Evolutionary conservation across 1,140 invertebrate genomes (phyloP), one percentile per base, ranked within the genome.

Genomic region (Listronotus oregonensis): DNA sequence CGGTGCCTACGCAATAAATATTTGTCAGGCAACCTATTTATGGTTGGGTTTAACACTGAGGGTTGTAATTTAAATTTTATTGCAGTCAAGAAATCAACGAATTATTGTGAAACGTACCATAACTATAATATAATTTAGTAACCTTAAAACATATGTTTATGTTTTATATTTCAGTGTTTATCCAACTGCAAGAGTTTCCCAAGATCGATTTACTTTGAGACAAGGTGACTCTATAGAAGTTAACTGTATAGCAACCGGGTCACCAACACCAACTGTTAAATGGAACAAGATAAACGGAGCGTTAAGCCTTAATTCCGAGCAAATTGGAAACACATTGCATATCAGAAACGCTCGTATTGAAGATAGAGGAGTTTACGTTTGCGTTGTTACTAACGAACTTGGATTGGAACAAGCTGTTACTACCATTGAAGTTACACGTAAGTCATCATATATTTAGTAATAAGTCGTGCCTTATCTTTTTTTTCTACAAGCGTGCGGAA

Each of bases 351-450:
- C 88, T 0, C 85, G 86, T 70, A 83, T 92, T 21, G 82, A 82
- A 12, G 94, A 97, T 78, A 81, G 90, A 47, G 94, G 93, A 21
- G 81, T 89, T 9, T 96, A 95, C 72, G 77, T 90, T 7, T 96
- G 93, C 71, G 82, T 84, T 10, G 90, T 86, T 3, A 81, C 82
- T 27, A 89, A 85, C 15, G 69, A 74, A 18, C 68, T 80, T 11
- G 84, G 83, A 12, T 67, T 83, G 37, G 82, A 84, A 43, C 86
- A 89, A 72, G 84, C 84, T n/a, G 89, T 87, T 60, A 86, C 89
- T 0, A 85, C 87, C 69, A 83, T 97, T 40, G 91, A 94, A 79
- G 89, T 98, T 69, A 93, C 95, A 84, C 85, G 94, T 93, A 82
- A 88, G 90, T 85, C 5, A 27, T 27, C 5, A 27, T 27, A 27